Evolutionary conservation across 2,113 vertebrate species (phyloP).

Genomic region (Fukomys damarensis): DNA sequence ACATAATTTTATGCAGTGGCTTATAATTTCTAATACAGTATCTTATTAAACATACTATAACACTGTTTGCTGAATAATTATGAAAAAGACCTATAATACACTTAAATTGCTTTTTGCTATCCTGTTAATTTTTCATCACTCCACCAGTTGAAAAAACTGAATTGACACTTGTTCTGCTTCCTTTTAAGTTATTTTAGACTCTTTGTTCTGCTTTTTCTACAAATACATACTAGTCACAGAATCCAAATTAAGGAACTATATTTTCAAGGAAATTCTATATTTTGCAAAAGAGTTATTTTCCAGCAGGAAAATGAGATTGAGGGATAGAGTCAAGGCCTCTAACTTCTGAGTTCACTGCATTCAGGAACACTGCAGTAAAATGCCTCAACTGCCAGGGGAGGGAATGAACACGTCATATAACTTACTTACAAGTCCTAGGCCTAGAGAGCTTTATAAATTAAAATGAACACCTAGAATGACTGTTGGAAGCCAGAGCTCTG

Average conservation of each 20-base stretch:
- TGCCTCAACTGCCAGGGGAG: slow-evolving; percentile 37
- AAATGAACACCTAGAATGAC: slow-evolving; percentile 66
- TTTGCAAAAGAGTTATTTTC: slow-evolving; percentile 3
- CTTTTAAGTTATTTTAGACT: no score
- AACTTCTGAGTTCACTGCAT: background rate
- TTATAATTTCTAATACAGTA: background rate
- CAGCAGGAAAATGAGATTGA: slow-evolving; percentile 49
- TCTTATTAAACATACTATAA: background rate
- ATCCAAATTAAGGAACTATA: background rate
- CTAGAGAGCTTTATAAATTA: slow-evolving; percentile 63
- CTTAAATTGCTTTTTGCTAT: background rate
- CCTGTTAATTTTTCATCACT: slow-evolving; percentile 36
- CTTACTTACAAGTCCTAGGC: slow-evolving; percentile 56
- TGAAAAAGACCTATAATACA: background rate
- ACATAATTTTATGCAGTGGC: background rate
- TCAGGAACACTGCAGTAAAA: slow-evolving; percentile 16
- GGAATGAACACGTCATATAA: background rate
- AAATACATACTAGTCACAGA: background rate
- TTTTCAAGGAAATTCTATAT: slow-evolving; percentile 43
- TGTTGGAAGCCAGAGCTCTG: slow-evolving; percentile 60
- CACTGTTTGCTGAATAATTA: slow-evolving; percentile 28
- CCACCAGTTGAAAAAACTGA: background rate
- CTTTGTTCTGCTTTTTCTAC: background rate
- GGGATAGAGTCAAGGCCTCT: background rate
- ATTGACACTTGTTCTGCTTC: no score